Conservation (phyloP, 2,888 invertebrate species). For the Drosophila stalkeri region DNA sequence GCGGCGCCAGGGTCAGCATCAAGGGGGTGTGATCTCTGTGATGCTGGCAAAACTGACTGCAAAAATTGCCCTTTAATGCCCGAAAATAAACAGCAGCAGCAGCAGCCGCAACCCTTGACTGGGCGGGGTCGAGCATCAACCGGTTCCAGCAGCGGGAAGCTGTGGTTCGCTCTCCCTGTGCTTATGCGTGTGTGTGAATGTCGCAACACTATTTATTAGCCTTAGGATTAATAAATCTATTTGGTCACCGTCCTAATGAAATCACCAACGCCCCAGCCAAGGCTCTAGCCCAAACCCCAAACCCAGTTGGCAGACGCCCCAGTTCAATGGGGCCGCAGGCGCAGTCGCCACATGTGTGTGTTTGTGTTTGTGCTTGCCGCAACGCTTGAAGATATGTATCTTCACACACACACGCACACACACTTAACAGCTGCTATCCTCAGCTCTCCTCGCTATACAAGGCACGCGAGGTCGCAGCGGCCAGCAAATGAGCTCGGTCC, state of each 20-base stretch:
- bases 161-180: slow-evolving; percentile 50
- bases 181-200: slow-evolving; percentile 52
- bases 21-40: slow-evolving; percentile 42
- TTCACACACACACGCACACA: slow-evolving; percentile 55
- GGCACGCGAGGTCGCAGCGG: slow-evolving; percentile 34
- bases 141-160: slow-evolving; percentile 40
- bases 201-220: slow-evolving; percentile 84
- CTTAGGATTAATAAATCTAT: slow-evolving; percentile 85
- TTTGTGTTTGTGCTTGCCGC: slow-evolving; percentile 64
- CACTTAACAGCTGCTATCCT: slow-evolving; percentile 19
- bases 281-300: slow-evolving; percentile 17
- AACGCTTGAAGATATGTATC: slow-evolving; percentile 70
- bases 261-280: slow-evolving; percentile 62
- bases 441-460: neutral
- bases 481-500: slow-evolving; percentile 53
- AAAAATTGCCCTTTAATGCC: slow-evolving; percentile 64
- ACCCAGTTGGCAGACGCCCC: slow-evolving; percentile 4
- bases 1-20: neutral
- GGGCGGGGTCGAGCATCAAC: slow-evolving; percentile 34
- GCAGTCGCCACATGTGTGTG: slow-evolving; percentile 36
- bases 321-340: slow-evolving; percentile 33
- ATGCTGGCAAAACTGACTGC: slow-evolving; percentile 58
- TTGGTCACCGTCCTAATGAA: slow-evolving; percentile 84
- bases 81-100: slow-evolving; percentile 50
- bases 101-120: slow-evolving; percentile 44